A percentile compares a stretch with the other conserved stretches of the same genome.
These are phyloP conservation scores for Drosophila sechellia DNA, from an alignment of 1,140 invertebrate genomes.

Conservation along the genomic window DNA sequence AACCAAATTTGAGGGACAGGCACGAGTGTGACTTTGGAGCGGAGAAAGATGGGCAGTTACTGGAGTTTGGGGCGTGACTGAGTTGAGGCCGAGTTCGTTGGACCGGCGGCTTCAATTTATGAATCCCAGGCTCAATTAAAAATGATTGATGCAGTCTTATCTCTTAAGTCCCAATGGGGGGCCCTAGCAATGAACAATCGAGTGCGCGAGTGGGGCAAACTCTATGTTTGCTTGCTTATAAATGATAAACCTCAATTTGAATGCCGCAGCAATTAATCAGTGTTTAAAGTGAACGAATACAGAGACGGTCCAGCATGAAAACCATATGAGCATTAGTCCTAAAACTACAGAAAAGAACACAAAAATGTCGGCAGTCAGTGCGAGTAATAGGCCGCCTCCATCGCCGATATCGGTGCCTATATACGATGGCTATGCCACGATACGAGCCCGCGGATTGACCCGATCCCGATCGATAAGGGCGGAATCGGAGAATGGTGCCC, in stretches of 20 bases:
- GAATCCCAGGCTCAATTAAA: slow-evolving; percentile 63
- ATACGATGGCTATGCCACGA: slow-evolving; percentile 93
- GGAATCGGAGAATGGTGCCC: slow-evolving; percentile 63
- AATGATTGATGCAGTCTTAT: slow-evolving; percentile 73
- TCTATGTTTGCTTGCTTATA: slow-evolving; percentile 39
- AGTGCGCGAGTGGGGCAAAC: slow-evolving; percentile 21
- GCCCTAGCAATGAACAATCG: slow-evolving; percentile 64
- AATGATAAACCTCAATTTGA: slow-evolving; percentile 69
- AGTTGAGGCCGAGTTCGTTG: slow-evolving; percentile 36
- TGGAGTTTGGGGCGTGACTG: slow-evolving; percentile 3
- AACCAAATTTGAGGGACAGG: slow-evolving; percentile 6
- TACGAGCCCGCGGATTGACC: slow-evolving; percentile 86
- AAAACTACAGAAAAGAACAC: slow-evolving; percentile 21
- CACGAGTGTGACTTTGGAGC: slow-evolving; percentile 1
- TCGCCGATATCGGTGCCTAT: slow-evolving; percentile 87
- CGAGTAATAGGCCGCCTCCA: slow-evolving; percentile 77
- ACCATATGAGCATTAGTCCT: slow-evolving; percentile 26
- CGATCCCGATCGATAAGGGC: slow-evolving; percentile 85
- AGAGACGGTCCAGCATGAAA: slow-evolving; percentile 46
- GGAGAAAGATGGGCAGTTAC: slow-evolving; percentile 5
- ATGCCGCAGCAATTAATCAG: slow-evolving; percentile 75
- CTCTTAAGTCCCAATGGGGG: slow-evolving; percentile 22
- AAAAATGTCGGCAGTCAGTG: slow-evolving; percentile 63
- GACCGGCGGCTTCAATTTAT: slow-evolving; percentile 38
- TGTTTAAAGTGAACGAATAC: slow-evolving; percentile 46